phyloP scores from a whole-genome alignment of 2,113 vertebrate species.

The Phoenicopterus ruber region DNA sequence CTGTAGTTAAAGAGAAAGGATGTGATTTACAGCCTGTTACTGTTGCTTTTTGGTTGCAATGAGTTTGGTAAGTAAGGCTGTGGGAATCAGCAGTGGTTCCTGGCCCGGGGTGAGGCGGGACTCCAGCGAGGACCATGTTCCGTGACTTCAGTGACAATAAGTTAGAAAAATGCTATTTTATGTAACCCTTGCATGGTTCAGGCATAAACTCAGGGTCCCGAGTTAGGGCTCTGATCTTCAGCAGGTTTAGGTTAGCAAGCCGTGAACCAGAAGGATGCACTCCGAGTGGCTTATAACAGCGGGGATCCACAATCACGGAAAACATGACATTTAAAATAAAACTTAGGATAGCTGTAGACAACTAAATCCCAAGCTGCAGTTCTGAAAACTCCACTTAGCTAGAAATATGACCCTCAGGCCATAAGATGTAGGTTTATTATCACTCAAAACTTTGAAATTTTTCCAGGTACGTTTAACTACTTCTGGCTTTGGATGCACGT shows the following conservation, averaged over 20 bases:
- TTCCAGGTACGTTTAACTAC: background rate
- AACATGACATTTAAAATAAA: background rate
- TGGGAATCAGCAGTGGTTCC: background rate
- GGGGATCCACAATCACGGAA: background rate
- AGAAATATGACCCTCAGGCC: background rate
- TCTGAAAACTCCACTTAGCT: background rate
- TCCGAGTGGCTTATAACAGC: background rate
- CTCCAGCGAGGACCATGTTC: rapidly evolving
- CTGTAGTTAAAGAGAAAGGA: background rate
- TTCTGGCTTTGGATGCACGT: background rate
- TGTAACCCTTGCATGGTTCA: background rate
- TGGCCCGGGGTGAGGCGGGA: background rate
- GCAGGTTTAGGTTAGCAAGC: background rate
- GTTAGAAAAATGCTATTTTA: background rate
- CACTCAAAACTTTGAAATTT: background rate
- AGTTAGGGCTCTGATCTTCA: background rate
- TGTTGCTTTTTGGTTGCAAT: background rate
- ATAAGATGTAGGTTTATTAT: background rate
- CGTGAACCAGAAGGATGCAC: background rate
- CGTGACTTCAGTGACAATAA: background rate
- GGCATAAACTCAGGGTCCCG: background rate
- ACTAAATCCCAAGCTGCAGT: background rate
- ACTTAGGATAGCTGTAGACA: background rate
- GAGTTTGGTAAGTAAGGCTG: background rate
- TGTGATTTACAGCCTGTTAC: background rate